A percentile compares a stretch with the other conserved stretches of the same genome.
Conservation (phyloP, 2,113 vertebrate species). For the Cryptomyrus ogoouensis region DNA sequence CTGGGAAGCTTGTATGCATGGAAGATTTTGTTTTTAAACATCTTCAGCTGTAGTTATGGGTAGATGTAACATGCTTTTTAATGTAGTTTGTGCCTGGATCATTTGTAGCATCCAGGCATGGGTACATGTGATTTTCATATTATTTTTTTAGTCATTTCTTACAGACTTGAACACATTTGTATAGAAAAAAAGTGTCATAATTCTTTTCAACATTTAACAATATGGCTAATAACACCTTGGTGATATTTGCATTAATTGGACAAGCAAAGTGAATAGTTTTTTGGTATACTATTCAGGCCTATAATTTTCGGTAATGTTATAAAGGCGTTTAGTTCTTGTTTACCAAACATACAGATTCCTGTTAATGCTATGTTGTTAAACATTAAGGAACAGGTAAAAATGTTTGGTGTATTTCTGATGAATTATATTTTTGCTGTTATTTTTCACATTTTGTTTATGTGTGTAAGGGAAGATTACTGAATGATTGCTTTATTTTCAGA, state of each 20-base stretch:
- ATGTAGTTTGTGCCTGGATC: background rate
- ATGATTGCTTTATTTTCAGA: background rate
- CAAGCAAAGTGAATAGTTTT: background rate
- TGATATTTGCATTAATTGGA: background rate
- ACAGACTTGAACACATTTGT: background rate
- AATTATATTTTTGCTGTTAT: background rate
- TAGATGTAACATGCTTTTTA: background rate
- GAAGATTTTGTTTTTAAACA: constrained; percentile 2
- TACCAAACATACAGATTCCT: background rate
- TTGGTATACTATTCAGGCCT: background rate
- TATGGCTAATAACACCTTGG: background rate
- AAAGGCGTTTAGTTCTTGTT: background rate
- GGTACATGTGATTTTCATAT: background rate
- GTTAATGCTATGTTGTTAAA: background rate
- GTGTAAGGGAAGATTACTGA: background rate
- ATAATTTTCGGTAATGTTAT: background rate
- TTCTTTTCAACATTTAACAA: background rate
- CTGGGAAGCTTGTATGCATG: background rate
- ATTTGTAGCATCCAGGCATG: background rate
- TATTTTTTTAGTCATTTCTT: background rate
- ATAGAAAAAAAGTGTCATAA: background rate
- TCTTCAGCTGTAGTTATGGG: background rate
- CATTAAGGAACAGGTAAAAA: background rate
- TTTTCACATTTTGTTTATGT: background rate
- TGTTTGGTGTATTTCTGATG: background rate